Conservation (phyloP, 2,888 invertebrate genomes). For the Gortyna flavago region DNA sequence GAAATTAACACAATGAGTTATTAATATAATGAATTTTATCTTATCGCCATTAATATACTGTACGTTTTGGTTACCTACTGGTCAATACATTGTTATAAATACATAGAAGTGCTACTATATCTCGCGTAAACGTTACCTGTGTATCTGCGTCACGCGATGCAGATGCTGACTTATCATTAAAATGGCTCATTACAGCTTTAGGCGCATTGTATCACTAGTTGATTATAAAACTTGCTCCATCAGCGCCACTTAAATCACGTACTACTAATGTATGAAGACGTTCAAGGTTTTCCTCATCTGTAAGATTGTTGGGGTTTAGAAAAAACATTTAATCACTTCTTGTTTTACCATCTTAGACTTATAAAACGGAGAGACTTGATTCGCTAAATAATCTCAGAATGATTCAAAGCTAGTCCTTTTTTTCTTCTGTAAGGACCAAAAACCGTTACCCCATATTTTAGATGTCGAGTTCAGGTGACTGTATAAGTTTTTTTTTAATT, state of each 20-base stretch:
- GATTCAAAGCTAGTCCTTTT: neutral
- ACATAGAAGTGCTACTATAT: constrained; percentile 18
- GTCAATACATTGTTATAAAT: constrained; percentile 49
- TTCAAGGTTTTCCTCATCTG: constrained; percentile 71
- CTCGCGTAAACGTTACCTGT: constrained; percentile 37
- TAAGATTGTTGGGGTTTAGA: constrained; percentile 51
- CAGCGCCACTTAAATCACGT: constrained; percentile 67
- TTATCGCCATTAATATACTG: constrained; percentile 58
- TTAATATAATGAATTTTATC: constrained; percentile 62
- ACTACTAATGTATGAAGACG: constrained; percentile 60
- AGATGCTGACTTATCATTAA: constrained; percentile 58
- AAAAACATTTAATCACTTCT: constrained; percentile 63
- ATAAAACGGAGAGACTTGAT: constrained; percentile 34
- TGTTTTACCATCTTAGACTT: constrained; percentile 55
- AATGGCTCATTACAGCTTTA: constrained; percentile 40
- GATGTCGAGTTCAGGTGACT: neutral
- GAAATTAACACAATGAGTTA: constrained; percentile 58
- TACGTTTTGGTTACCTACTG: constrained; percentile 48
- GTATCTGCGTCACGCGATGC: constrained; percentile 51
- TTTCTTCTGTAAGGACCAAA: neutral
- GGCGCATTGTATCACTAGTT: constrained; percentile 55
- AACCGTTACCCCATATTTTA: neutral
- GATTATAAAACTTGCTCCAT: constrained; percentile 64
- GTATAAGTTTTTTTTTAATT: neutral
- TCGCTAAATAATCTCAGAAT: constrained; percentile 2